These are phyloP conservation scores for Salmo trutta DNA, from an alignment of 2,797 vertebrate genomes.

Conservation along the genomic window DNA sequence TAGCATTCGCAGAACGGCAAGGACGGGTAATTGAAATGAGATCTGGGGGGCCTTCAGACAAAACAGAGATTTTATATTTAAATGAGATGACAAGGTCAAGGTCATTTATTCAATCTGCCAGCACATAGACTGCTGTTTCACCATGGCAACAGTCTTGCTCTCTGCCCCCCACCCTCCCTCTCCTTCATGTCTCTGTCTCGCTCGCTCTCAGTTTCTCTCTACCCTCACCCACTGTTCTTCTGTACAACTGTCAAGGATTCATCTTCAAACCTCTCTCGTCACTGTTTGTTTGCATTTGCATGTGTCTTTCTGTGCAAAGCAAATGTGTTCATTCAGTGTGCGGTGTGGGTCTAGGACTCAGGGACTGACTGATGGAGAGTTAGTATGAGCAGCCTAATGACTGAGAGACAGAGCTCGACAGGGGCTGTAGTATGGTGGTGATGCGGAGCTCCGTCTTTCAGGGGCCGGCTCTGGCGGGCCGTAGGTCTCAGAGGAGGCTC, in stretches of 20 bases:
- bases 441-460: background rate
- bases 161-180: background rate
- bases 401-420: background rate
- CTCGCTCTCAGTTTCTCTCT: background rate
- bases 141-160: constrained; percentile 11
- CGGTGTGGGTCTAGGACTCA: background rate
- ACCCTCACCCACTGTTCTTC: background rate
- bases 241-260: background rate
- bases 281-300: constrained; percentile 1
- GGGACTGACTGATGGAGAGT: background rate
- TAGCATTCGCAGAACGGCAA: background rate
- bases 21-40: background rate
- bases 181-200: background rate
- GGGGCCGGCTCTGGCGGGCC: background rate
- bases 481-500: background rate
- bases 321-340: no score
- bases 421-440: background rate
- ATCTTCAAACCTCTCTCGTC: background rate
- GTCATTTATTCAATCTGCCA: constrained; percentile 12
- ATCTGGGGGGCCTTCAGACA: background rate
- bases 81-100: constrained; percentile 10
- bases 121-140: constrained; percentile 2
- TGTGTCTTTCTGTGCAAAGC: background rate
- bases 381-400: background rate
- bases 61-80: background rate